These are phyloP conservation scores for Smittia sp. DNA, from an alignment of 2,888 invertebrate species.

Conservation along the genomic window DNA sequence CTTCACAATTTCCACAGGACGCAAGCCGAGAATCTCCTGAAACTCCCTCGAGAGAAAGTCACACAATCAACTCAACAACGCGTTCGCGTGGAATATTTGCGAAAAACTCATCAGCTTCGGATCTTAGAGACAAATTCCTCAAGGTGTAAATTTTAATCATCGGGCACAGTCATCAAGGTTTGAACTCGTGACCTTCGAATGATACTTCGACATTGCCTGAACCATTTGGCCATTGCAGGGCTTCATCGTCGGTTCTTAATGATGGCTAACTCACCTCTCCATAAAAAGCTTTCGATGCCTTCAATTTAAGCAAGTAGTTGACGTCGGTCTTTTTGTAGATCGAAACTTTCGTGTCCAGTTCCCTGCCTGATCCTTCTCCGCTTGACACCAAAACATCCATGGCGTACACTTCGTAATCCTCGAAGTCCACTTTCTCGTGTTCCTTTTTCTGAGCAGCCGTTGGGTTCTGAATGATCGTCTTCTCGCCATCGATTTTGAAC, in stretches of 20 bases:
- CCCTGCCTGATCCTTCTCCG: conserved; percentile 90
- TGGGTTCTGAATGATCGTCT: conserved; percentile 95
- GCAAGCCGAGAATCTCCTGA: not conserved
- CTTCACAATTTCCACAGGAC: not conserved
- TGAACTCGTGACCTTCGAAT: not conserved
- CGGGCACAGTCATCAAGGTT: conserved; percentile 44
- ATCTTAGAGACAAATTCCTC: conserved; percentile 41
- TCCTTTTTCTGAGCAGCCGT: conserved; percentile 95
- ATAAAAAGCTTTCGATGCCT: conserved; percentile 89
- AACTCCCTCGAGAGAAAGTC: not conserved
- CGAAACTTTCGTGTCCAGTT: conserved; percentile 92
- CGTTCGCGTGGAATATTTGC: not conserved
- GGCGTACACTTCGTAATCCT: conserved; percentile 95
- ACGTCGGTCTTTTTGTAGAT: conserved; percentile 98
- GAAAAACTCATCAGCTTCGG: not conserved
- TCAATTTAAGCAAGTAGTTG: conserved; percentile 94
- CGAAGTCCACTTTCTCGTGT: conserved; percentile 93
- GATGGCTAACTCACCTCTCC: conserved; percentile 61
- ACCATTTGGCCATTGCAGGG: conserved; percentile 7
- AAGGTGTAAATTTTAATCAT: conserved; percentile 50
- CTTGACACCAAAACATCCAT: conserved; percentile 97
- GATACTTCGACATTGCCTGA: not conserved
- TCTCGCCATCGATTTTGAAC: conserved; percentile 96
- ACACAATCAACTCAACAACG: not conserved
- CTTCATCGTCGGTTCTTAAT: conserved; percentile 30